Base-by-base conservation (phyloP, 2,113 vertebrate species). In the Morone saxatilis region DNA sequence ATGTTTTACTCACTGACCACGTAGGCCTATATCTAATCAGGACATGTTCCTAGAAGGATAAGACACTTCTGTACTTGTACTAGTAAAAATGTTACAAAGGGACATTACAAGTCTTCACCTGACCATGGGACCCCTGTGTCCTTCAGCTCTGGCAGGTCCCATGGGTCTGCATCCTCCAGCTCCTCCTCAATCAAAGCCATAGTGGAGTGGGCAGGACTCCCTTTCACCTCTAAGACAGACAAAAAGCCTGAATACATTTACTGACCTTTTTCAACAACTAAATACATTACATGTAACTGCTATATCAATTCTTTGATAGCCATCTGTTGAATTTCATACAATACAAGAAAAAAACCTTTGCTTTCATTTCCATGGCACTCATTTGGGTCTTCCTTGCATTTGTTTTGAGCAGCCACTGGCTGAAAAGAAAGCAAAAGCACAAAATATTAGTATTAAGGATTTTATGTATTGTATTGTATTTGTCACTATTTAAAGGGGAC, bases 101-200 rank as follows among this genome's bases (percentile, higher is more conserved):
- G 17, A 48, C 3, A 53, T 50, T 7, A 25, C 0, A 0, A 19
- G 38, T 71, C 51, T 61, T 76, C 86, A 99, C 98, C 98, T 97
- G 97, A 95, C 98, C 98, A 99, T 75, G 96, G 95, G 79, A 95
- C 71, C 6, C 97, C 97, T 0, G 88, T 95, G 86, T 96, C 95
- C 89, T 94, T 93, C 36, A 99, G 92, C 56, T 95, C 96, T 0
- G 97, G 96, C 70, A 97, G 65, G 63, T 96, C 93, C 98, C 98
- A 99, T 1, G 96, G 96, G 85, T 98, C 96, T 0, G 45, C 78
- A 0, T 81, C 88, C 43, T 81, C 71, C 2, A 3, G 50, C 19
- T 91, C 86, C 17, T 91, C 94, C 22, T 96, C 92, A 45, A 97
- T 93, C 89, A 98, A 92, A 22, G 95, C 89, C 76, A 93, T 47